Conservation (phyloP, 2,113 vertebrate genomes). For the Tautogolabrus adspersus region DNA sequence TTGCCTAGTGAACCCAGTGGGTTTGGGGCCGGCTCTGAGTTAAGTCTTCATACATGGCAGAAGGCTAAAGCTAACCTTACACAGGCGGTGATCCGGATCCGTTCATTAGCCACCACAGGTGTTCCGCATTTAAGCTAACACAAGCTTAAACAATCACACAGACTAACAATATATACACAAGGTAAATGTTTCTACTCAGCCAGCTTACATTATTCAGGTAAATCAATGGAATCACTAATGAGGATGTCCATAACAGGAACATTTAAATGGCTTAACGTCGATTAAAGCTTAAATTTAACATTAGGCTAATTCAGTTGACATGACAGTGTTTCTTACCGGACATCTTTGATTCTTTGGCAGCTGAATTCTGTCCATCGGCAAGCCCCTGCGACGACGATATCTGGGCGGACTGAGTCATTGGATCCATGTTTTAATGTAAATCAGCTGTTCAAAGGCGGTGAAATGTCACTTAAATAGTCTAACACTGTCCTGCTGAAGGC, state of each 20-base stretch:
- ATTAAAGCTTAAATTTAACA: accelerated
- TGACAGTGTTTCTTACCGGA: constrained; percentile 77
- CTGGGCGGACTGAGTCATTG: constrained; percentile 84
- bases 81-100: neutral
- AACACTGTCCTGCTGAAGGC: constrained; percentile 7
- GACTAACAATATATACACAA: neutral
- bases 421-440: constrained; percentile 79
- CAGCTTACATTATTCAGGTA: neutral
- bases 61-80: neutral
- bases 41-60: too few relatives aligned
- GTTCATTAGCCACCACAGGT: constrained; percentile 55
- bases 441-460: constrained; percentile 27
- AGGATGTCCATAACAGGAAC: neutral
- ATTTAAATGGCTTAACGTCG: neutral
- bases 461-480: constrained; percentile 4
- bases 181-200: neutral
- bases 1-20: too few relatives aligned
- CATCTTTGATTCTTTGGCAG: constrained; percentile 82
- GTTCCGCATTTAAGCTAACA: constrained; percentile 19
- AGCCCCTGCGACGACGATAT: constrained; percentile 85
- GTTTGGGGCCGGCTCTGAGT: too few relatives aligned
- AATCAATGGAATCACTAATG: neutral
- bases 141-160: neutral
- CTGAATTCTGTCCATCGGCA: constrained; percentile 81
- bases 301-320: neutral